A percentile compares a stretch with the other conserved stretches of the same genome.
phyloP scores from a whole-genome alignment of 2,888 invertebrate genomes.

The Odontomyia ornata region DNA sequence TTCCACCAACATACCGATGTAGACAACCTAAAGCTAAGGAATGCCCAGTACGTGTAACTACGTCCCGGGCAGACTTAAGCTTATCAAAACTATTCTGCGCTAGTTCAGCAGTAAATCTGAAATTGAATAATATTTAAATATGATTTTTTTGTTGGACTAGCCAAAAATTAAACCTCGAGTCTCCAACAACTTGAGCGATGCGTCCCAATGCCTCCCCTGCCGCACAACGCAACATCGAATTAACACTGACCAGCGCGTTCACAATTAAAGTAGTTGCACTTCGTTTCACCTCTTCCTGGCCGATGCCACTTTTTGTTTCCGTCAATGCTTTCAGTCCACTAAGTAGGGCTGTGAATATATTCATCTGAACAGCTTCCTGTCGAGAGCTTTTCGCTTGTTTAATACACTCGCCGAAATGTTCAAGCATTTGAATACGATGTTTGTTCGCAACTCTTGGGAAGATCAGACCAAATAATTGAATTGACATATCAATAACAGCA shows the following conservation, averaged over 20 bases:
- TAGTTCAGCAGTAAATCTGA: constrained; percentile 82
- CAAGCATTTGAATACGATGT: constrained; percentile 96
- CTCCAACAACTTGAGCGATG: constrained; percentile 88
- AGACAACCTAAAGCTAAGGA: constrained; percentile 95
- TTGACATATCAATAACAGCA: constrained; percentile 95
- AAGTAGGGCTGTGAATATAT: constrained; percentile 92
- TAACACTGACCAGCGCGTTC: constrained; percentile 78
- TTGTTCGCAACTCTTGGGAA: constrained; percentile 95
- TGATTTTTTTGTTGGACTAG: background rate
- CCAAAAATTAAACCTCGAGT: constrained; percentile 68
- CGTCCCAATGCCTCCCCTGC: constrained; percentile 95
- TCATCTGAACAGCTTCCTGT: constrained; percentile 95
- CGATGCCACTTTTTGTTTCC: constrained; percentile 84
- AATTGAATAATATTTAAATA: background rate
- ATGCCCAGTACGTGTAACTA: constrained; percentile 85
- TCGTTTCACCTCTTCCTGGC: constrained; percentile 90
- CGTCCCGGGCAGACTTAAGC: constrained; percentile 86
- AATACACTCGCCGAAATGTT: constrained; percentile 96
- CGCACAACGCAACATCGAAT: constrained; percentile 86
- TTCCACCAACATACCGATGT: constrained; percentile 93
- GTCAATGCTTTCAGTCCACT: constrained; percentile 88
- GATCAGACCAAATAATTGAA: constrained; percentile 90
- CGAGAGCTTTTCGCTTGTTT: constrained; percentile 90
- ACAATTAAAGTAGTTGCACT: constrained; percentile 83
- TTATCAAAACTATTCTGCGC: constrained; percentile 91